These are phyloP conservation scores for Drosophila tsacasi DNA, from an alignment of 1,140 invertebrate species.

Conservation along the genomic window DNA sequence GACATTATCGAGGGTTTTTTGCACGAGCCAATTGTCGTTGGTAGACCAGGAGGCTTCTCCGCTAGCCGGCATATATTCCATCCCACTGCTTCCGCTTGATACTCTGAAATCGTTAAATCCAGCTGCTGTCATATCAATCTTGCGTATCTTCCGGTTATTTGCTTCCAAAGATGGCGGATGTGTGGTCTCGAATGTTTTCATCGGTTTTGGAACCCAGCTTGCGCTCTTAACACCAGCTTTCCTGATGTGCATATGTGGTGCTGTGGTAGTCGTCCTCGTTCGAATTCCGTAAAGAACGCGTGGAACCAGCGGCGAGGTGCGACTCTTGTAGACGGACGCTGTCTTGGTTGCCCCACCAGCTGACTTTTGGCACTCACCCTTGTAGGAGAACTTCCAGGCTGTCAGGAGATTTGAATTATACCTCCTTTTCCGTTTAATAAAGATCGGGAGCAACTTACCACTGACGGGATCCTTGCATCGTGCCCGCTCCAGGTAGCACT, in stretches of 20 bases:
- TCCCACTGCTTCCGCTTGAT: background rate
- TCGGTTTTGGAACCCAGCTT: background rate
- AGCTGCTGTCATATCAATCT: conserved; percentile 34
- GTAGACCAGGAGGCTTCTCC: conserved; percentile 28
- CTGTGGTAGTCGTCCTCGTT: background rate
- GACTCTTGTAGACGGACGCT: conserved; percentile 1
- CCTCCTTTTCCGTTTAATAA: no score
- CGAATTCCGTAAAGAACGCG: conserved; percentile 24
- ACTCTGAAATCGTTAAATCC: background rate
- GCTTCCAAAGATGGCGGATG: conserved; percentile 33
- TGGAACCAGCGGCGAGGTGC: conserved; percentile 17
- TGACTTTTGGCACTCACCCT: conserved; percentile 47
- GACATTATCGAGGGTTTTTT: conserved; percentile 31
- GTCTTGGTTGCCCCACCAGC: conserved; percentile 8
- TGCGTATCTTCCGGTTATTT: conserved; percentile 69
- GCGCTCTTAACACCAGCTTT: background rate
- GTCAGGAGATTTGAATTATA: background rate
- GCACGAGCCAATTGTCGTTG: conserved; percentile 63
- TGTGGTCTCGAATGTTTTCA: conserved; percentile 10
- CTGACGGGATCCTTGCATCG: conserved; percentile 70
- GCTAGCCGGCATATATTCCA: background rate
- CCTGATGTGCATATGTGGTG: background rate
- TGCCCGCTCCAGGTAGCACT: conserved; percentile 70
- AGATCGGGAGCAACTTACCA: conserved; percentile 27
- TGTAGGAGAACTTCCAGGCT: conserved; percentile 62